Base-by-base conservation (phyloP, 92 coral and sea anemone species). In the Heliopora coerulea region DNA sequence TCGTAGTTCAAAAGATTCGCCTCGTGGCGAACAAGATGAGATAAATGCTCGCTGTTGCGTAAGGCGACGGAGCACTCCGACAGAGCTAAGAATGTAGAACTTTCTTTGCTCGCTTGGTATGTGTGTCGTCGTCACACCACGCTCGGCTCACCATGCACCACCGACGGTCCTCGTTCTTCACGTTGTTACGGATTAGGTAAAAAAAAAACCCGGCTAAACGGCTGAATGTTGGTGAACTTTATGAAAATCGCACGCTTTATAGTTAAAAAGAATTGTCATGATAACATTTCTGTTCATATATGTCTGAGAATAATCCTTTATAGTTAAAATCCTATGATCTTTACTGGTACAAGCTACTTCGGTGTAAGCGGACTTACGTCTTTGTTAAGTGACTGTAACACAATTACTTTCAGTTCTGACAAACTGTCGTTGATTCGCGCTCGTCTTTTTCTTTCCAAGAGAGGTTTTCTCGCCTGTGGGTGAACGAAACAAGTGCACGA, bases 381-480 rank as follows among this genome's bases (percentile, higher is more conserved):
- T 49, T 96, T 85, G 75, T 86, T 87, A 40, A 87, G 95, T 0
- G 98, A 96, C 56, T 87, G 88, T 1, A 93, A 81, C 7, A 93
- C 96, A 10, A 93, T 84, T 63, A 77, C 73, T 52, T 93, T 93
- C 13, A 93, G 76, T 65, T 93, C 96, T 18, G 82, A 89, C 19
- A 93, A 75, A 42, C 92, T 93, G 56, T 88, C 80, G 65, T 93
- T 93, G 59, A 93, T 93, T 26, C 98, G 74, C 73, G 91, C 98
- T 6, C 98, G 88, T 29, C 98, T 68, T 75, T 91, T 81, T 78
- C 91, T 91, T 59, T 93, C 98, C 95, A 93, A 88, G n/a, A 90
- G 75, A 21, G 96, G 98, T 44, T 93, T 93, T 34, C 77, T 70
- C 6, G 77, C 77, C 77, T 70, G 63, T 0, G 17, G 17, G 17